phyloP scores from a whole-genome alignment of 2,113 vertebrate genomes.

The Callipepla californica region DNA sequence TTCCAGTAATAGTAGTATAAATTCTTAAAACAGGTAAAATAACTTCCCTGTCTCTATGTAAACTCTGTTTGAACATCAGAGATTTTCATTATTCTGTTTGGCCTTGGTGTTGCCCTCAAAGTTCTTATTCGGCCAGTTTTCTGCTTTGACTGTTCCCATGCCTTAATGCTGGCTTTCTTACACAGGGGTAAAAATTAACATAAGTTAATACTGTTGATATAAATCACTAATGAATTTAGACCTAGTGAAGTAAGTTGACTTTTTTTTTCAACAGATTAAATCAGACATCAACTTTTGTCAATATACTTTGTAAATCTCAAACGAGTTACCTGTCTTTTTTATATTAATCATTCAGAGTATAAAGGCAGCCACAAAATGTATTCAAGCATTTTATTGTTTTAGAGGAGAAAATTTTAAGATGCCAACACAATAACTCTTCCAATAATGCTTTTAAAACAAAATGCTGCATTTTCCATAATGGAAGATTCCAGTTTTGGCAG shows the following conservation, averaged over 20 bases:
- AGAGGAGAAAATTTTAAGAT: constrained; percentile 10
- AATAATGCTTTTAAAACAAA: not conserved
- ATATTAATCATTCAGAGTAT: not conserved
- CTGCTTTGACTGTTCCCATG: not conserved
- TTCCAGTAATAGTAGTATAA: constrained; percentile 1
- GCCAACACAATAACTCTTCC: not conserved
- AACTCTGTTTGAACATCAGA: constrained; percentile 11
- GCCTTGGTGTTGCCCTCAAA: not conserved
- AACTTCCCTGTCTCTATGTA: constrained; percentile 14
- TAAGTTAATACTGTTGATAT: not conserved
- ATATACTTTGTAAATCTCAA: not conserved
- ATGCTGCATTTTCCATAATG: not conserved
- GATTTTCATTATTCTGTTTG: constrained; percentile 15
- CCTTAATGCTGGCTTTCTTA: not conserved
- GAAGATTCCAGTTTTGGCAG: not conserved
- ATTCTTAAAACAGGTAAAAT: constrained; percentile 11
- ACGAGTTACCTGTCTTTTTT: not conserved
- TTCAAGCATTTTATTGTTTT: constrained; percentile 20
- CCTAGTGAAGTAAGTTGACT: not conserved
- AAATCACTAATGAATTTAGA: not conserved
- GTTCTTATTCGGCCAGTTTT: not conserved
- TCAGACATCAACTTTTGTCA: not conserved
- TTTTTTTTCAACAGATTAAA: not conserved
- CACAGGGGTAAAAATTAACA: not conserved
- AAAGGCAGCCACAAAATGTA: not conserved